Percentiles rank a stretch among this genome's conserved stretches.
These are phyloP conservation scores for Drosophila parthenogenetica DNA, from an alignment of 2,888 invertebrate species.

Conservation along the genomic window DNA sequence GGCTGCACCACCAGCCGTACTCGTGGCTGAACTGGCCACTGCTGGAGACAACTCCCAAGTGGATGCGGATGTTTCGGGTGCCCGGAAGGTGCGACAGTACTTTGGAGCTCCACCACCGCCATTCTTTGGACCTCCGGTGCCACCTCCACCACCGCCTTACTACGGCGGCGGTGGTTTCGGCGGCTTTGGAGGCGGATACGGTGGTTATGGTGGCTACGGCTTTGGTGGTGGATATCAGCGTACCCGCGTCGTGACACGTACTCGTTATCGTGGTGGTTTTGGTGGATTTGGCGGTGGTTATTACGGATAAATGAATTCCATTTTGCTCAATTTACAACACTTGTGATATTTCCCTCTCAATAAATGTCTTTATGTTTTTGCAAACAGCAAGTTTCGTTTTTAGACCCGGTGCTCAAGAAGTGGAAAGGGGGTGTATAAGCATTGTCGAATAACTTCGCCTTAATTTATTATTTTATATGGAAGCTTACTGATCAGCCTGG, in stretches of 20 bases:
- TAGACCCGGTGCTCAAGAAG: too few relatives aligned
- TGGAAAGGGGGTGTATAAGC: too few relatives aligned
- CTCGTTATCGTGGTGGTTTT: conserved; percentile 62
- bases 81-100: conserved; percentile 71
- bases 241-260: conserved; percentile 71
- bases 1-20: background rate
- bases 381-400: conserved; percentile 6
- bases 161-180: conserved; percentile 46
- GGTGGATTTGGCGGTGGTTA: conserved; percentile 56
- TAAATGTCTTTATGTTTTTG: conserved; percentile 59
- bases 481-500: too few relatives aligned
- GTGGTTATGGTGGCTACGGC: conserved; percentile 53
- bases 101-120: conserved; percentile 61
- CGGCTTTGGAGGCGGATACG: conserved; percentile 50
- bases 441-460: too few relatives aligned
- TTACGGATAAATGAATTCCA: conserved; percentile 55
- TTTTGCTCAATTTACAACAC: conserved; percentile 16
- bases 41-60: conserved; percentile 53
- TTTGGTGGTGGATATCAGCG: conserved; percentile 49
- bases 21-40: conserved; percentile 11
- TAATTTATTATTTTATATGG: too few relatives aligned
- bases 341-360: conserved; percentile 68
- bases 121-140: conserved; percentile 58
- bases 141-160: conserved; percentile 60
- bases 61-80: conserved; percentile 38